Conservation (phyloP, 2,113 vertebrate species). For the Anguilla rostrata region DNA sequence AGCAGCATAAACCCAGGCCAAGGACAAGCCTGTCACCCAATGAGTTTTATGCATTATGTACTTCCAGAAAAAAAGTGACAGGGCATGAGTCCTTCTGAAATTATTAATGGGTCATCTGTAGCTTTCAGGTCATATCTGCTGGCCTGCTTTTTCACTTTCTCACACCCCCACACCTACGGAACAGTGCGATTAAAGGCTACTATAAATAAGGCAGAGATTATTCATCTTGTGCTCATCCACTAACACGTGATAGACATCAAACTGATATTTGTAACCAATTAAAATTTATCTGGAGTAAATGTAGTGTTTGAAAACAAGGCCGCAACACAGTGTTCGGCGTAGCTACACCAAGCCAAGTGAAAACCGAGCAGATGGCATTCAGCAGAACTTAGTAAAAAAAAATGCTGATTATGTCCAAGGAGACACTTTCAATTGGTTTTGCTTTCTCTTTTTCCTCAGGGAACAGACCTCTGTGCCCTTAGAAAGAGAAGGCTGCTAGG, state of each 20-base stretch:
- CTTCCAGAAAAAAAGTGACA: neutral
- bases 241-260: neutral
- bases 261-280: neutral
- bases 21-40: neutral
- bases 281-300: neutral
- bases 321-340: neutral
- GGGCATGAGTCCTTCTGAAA: too few species aligned
- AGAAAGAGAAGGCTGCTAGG: neutral
- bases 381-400: neutral
- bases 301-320: neutral
- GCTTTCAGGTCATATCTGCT: neutral
- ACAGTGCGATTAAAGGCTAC: neutral
- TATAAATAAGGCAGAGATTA: neutral
- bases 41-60: neutral
- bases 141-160: neutral
- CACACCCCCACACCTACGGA: neutral
- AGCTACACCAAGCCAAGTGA: neutral
- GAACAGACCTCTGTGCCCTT: neutral
- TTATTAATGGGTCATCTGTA: neutral
- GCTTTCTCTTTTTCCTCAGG: neutral
- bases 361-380: neutral
- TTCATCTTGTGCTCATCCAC: neutral
- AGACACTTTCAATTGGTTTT: neutral
- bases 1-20: neutral
- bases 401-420: neutral